phyloP scores from a whole-genome alignment of 2,113 vertebrate genomes.

The Nerophis lumbriciformis region DNA sequence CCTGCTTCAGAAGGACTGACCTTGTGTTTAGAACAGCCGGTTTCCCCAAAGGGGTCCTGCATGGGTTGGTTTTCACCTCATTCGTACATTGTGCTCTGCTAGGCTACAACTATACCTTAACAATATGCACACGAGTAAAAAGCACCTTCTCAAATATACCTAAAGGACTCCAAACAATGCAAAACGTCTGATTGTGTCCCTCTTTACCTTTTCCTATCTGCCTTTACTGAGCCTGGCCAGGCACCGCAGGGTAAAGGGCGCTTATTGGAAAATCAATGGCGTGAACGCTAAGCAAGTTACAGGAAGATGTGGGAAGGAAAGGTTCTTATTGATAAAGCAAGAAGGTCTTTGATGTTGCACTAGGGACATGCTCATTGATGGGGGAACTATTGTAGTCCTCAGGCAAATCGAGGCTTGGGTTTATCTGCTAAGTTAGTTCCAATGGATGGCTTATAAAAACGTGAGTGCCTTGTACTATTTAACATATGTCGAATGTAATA shows the following conservation, averaged over 20 bases:
- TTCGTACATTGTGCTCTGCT: background rate
- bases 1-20: slow-evolving; percentile 59
- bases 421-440: slow-evolving; percentile 71
- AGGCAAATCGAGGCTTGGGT: slow-evolving; percentile 67
- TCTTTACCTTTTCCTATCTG: slow-evolving; percentile 52
- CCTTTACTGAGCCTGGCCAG: slow-evolving; percentile 63
- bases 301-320: slow-evolving; percentile 95
- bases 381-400: slow-evolving; percentile 84
- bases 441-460: slow-evolving; percentile 78
- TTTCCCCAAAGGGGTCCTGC: slow-evolving; percentile 47
- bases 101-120: no score
- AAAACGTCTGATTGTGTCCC: slow-evolving; percentile 48
- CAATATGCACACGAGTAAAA: background rate
- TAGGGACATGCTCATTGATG: slow-evolving; percentile 91
- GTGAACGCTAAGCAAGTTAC: slow-evolving; percentile 99
- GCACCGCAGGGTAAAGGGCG: slow-evolving; percentile 89
- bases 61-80: slow-evolving; percentile 56
- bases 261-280: slow-evolving; percentile 99
- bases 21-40: slow-evolving; percentile 51
- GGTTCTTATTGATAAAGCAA: slow-evolving; percentile 93
- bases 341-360: slow-evolving; percentile 94
- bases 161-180: slow-evolving; percentile 35
- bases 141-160: slow-evolving; percentile 23
- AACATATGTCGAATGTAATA: slow-evolving; percentile 41
- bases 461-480: slow-evolving; percentile 40